Evolutionary conservation across 64 coral and sea anemone species (phyloP), one percentile per base, ranked within the genome.

Genomic region (Montipora efflorescens): DNA sequence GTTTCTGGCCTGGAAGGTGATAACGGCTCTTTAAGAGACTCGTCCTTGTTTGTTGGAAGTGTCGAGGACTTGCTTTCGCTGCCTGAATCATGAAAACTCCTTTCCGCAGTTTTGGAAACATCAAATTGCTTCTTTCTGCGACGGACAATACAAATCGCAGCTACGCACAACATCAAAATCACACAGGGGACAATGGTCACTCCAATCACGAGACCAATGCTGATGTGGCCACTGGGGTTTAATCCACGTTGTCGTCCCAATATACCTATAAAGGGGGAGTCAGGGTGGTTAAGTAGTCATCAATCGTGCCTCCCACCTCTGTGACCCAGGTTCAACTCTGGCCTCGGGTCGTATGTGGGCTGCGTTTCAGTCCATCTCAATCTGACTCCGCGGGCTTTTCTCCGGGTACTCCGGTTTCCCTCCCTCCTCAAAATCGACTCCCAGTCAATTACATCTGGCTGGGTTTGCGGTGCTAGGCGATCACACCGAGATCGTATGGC

Each of bases 61-160:
- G 83, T 64, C 36, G 85, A 67, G 43, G 74, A 92, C 62, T 57
- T 83, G 28, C 84, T 92, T 36, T 92, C 83, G 19, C 45, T 88
- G 1, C 69, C 75, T 8, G 64, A 67, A 6, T 97, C 88, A 15
- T 84, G 49, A 10, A 88, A 59, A 19, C 77, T 94, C 53, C 70
- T 78, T 50, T 97, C 88, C 15, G 68, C 74, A n/a, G 57, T 75
- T 76, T 52, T 88, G 14, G 92, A 94, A 48, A 97, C 88, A 22
- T 94, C 68, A 53, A 91, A 94, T 2, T 85, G 80, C 62, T 83
- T 92, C 46, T 79, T 88, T 4, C 78, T 77, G 2, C 66, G 47
- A 1, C 75, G 22, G 9, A 95, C 23, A 46, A 36, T 71, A 58
- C 59, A 95, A 19, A 66, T 52, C 58, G 90, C 80, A 7, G 58